Percentiles rank a stretch among this genome's conserved stretches.
These are phyloP conservation scores for Tiliacea citrago DNA, from an alignment of 2,888 invertebrate species.

Conservation along the genomic window DNA sequence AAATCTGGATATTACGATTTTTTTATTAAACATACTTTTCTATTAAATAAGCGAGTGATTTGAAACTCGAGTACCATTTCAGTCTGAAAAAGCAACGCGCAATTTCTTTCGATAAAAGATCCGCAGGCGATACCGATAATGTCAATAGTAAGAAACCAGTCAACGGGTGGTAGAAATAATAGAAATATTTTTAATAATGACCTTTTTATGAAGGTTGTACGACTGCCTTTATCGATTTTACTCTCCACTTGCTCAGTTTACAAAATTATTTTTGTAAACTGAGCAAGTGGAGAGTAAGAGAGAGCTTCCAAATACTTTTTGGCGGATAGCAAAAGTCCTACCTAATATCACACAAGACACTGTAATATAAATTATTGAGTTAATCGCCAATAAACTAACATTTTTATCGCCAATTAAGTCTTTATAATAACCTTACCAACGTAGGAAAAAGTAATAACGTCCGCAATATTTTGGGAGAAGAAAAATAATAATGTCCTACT, in stretches of 20 bases:
- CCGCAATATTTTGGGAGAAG: slow-evolving; percentile 58
- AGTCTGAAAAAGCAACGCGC: slow-evolving; percentile 68
- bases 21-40: neutral
- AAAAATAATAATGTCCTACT: slow-evolving; percentile 57
- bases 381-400: slow-evolving; percentile 53
- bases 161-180: slow-evolving; percentile 68
- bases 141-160: slow-evolving; percentile 65
- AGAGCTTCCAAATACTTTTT: slow-evolving; percentile 1
- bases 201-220: slow-evolving; percentile 45
- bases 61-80: slow-evolving; percentile 5
- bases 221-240: slow-evolving; percentile 30
- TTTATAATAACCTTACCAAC: slow-evolving; percentile 28
- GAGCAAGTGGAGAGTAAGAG: no score
- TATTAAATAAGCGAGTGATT: neutral
- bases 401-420: slow-evolving; percentile 50
- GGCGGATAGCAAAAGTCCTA: slow-evolving; percentile 1
- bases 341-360: slow-evolving; percentile 23
- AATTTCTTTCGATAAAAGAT: slow-evolving; percentile 68
- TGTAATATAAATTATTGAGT: slow-evolving; percentile 31
- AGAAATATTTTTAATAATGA: slow-evolving; percentile 63
- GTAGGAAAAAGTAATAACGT: slow-evolving; percentile 36
- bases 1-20: neutral
- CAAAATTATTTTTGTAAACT: no score
- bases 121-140: slow-evolving; percentile 64
- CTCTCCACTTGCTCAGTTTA: neutral